These are phyloP conservation scores for Sebastes elongatus DNA, from an alignment of 2,797 vertebrate genomes.

Conservation along the genomic window DNA sequence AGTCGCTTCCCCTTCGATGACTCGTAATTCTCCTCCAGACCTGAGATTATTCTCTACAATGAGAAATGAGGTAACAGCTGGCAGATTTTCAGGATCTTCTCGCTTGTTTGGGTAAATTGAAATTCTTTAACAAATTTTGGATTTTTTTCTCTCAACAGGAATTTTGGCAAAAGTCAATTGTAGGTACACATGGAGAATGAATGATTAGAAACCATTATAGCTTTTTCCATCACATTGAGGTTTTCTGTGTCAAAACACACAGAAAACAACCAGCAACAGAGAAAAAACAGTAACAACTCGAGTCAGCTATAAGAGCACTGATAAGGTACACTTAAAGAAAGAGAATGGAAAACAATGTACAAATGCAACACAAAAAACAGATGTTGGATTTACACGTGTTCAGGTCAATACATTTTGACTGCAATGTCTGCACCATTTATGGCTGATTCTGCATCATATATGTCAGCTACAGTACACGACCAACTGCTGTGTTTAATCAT, in stretches of 20 bases:
- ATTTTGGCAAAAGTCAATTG: slow-evolving; percentile 18
- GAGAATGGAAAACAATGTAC: not conserved
- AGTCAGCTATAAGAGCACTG: not conserved
- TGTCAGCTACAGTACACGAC: slow-evolving; percentile 14
- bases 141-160: not conserved
- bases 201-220: not conserved
- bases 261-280: not conserved
- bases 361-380: not conserved
- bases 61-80: slow-evolving; percentile 70
- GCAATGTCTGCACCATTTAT: slow-evolving; percentile 15
- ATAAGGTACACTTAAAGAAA: not conserved
- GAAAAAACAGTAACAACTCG: not conserved
- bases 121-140: not conserved
- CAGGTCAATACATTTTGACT: not conserved
- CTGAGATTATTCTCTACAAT: slow-evolving; percentile 76
- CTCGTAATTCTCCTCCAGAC: slow-evolving; percentile 62
- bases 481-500: slow-evolving; percentile 13
- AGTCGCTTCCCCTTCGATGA: slow-evolving; percentile 56
- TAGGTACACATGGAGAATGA: not conserved
- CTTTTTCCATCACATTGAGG: not conserved
- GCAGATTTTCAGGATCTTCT: slow-evolving; percentile 14
- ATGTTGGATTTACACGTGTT: not conserved
- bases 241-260: not conserved
- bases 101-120: not conserved
- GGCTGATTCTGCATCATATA: slow-evolving; percentile 13